Percentiles rank a stretch among this genome's conserved stretches.
phyloP scores from a whole-genome alignment of 37 sponge, comb jelly and placozoan genomes.

The Dysidea cf. avara region DNA sequence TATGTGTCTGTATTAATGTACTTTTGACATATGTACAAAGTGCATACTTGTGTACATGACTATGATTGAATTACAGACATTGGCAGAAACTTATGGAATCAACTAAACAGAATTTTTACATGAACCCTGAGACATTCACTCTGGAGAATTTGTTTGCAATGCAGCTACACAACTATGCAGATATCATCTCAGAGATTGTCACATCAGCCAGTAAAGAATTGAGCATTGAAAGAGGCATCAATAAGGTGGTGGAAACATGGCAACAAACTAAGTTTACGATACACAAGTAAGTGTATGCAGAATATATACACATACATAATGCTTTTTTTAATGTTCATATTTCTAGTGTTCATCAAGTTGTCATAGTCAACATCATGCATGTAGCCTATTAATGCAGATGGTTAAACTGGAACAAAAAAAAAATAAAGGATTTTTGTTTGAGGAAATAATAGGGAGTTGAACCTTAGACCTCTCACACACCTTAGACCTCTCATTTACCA shows the following conservation, averaged over 20 bases:
- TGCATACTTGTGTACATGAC: background rate
- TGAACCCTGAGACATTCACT: slow-evolving; percentile 99
- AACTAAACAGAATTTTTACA: slow-evolving; percentile 97
- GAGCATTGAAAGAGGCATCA: slow-evolving; percentile 95
- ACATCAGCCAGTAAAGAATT: slow-evolving; percentile 96
- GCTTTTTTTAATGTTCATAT: too few species aligned
- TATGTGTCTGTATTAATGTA: too few species aligned
- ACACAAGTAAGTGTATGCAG: slow-evolving; percentile 75
- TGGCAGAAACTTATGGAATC: slow-evolving; percentile 97
- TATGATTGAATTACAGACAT: slow-evolving; percentile 52
- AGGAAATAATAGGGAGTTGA: too few species aligned
- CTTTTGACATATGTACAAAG: background rate
- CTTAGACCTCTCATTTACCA: too few species aligned
- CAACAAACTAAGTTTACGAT: slow-evolving; percentile 74
- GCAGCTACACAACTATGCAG: slow-evolving; percentile 97
- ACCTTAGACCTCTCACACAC: too few species aligned
- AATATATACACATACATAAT: too few species aligned
- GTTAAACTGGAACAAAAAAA: too few species aligned
- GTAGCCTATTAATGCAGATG: too few species aligned
- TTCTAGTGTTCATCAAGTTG: too few species aligned
- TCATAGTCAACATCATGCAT: too few species aligned
- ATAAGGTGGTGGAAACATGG: slow-evolving; percentile 95
- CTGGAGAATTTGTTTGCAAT: slow-evolving; percentile 97
- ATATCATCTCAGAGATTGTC: slow-evolving; percentile 95
- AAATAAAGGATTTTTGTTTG: too few species aligned